Evolutionary conservation across 2,113 vertebrate genomes (phyloP).

Genomic region (Corvus cornix): DNA sequence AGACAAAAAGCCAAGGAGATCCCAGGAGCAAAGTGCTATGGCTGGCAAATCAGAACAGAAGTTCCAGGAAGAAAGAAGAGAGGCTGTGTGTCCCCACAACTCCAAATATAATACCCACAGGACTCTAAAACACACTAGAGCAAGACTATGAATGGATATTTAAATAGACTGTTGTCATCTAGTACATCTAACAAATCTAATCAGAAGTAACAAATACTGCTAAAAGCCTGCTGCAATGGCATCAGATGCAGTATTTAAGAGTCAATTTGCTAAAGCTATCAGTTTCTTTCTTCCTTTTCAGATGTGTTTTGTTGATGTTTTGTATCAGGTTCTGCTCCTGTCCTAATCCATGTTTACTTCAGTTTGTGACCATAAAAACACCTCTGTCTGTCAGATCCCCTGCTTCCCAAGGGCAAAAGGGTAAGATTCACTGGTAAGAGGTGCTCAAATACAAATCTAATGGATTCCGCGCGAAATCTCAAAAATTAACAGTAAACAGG

Average conservation of each 20-base stretch:
- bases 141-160: slow-evolving; percentile 7
- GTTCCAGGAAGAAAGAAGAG: not conserved
- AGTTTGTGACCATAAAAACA: not conserved
- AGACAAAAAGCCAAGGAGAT: not conserved
- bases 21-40: not conserved
- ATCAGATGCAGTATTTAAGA: not conserved
- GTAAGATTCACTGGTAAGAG: not conserved
- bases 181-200: slow-evolving; percentile 34
- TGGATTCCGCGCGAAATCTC: not conserved
- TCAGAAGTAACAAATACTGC: slow-evolving; percentile 18
- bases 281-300: not conserved
- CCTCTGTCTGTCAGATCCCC: not conserved
- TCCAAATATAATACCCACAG: not conserved
- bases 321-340: not conserved
- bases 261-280: not conserved
- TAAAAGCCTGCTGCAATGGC: not conserved
- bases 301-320: not conserved
- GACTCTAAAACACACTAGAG: not conserved
- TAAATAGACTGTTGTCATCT: slow-evolving; percentile 24
- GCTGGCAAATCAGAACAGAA: not conserved
- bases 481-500: not conserved
- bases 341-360: not conserved
- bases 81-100: not conserved
- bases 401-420: not conserved
- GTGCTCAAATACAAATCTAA: not conserved